phyloP scores from a whole-genome alignment of 1,140 invertebrate genomes.

The Calosoma granatense region DNA sequence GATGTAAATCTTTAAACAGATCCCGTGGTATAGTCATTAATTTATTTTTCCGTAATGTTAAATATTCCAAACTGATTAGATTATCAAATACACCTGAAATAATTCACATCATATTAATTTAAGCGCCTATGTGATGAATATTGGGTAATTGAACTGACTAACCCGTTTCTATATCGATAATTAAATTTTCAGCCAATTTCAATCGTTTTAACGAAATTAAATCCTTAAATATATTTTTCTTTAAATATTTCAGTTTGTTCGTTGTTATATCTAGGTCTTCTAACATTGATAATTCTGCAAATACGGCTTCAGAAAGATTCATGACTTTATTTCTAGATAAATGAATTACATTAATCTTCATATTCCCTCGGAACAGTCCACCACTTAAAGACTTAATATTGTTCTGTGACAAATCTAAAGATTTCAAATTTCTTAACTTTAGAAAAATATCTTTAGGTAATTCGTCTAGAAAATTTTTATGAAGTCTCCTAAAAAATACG shows the following conservation, averaged over 20 bases:
- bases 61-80: constrained; percentile 36
- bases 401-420: constrained; percentile 67
- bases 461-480: constrained; percentile 61
- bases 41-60: constrained; percentile 43
- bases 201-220: constrained; percentile 44
- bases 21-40: constrained; percentile 35
- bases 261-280: constrained; percentile 41
- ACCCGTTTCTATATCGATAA: constrained; percentile 30
- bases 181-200: constrained; percentile 47
- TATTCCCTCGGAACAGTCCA: constrained; percentile 50
- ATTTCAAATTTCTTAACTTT: constrained; percentile 51
- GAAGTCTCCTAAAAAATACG: constrained; percentile 46
- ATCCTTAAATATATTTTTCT: constrained; percentile 44
- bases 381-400: constrained; percentile 47
- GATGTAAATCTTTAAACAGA: constrained; percentile 35
- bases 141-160: too few species aligned
- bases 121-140: too few species aligned
- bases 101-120: too few species aligned
- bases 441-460: constrained; percentile 54
- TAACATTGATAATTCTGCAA: constrained; percentile 34
- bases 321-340: constrained; percentile 47
- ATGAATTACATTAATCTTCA: constrained; percentile 52
- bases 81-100: constrained; percentile 34
- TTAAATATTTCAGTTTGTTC: constrained; percentile 37
- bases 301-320: constrained; percentile 31